Conservation (phyloP, 2,797 vertebrate genomes). For the Falco concolor region DNA sequence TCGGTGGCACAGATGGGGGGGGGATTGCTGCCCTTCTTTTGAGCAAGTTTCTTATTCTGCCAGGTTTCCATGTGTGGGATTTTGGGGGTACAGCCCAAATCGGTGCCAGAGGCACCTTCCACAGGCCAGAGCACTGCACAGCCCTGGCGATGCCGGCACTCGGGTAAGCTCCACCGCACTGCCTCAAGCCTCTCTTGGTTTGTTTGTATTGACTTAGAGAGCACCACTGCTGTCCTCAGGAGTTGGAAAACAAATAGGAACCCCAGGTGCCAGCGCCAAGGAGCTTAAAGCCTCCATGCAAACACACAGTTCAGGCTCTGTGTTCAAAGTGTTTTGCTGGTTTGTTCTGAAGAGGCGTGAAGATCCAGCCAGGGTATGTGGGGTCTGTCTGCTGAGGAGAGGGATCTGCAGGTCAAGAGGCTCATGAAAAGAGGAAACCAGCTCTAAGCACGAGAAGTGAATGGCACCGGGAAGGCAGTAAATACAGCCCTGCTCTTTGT, state of each 20-base stretch:
- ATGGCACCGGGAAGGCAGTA: not conserved
- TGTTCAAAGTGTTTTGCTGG: not conserved
- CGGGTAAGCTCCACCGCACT: not conserved
- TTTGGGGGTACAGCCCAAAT: not conserved
- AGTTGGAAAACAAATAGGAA: not conserved
- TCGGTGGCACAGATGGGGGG: accelerated
- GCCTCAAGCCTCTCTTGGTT: not conserved
- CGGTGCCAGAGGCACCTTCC: not conserved
- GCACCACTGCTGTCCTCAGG: not conserved
- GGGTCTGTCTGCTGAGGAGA: not conserved
- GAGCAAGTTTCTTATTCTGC: not conserved
- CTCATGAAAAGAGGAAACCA: not conserved
- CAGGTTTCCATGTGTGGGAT: not conserved
- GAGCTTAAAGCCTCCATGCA: not conserved
- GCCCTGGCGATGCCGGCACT: accelerated
- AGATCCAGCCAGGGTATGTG: not conserved
- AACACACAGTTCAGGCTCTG: constrained; percentile 4
- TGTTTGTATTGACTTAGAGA: constrained; percentile 3
- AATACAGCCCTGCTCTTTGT: constrained; percentile 2
- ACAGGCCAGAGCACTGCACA: accelerated
- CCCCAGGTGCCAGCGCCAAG: not conserved
- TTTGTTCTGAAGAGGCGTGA: constrained; percentile 29
- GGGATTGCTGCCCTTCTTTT: not conserved
- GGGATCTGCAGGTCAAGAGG: constrained; percentile 55
- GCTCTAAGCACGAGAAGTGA: not conserved